Percentiles rank a stretch among this genome's conserved stretches.
These are phyloP conservation scores for Corythoichthys haematopterus DNA, from an alignment of 2,113 vertebrate species.

Conservation along the genomic window DNA sequence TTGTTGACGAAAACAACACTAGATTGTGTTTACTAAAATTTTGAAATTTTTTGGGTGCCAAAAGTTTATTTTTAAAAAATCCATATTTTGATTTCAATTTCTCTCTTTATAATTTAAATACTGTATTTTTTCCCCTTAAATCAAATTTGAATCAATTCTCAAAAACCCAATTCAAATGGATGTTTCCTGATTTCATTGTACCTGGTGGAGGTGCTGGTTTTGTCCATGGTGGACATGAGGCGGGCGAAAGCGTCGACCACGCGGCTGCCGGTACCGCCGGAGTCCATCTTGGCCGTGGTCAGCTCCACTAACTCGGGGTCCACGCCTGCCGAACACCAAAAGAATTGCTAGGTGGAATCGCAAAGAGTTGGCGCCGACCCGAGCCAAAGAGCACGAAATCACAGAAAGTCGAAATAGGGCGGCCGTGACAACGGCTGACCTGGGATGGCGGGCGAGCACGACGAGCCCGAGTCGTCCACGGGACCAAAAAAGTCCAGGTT, in stretches of 20 bases:
- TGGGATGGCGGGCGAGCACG: constrained; percentile 91
- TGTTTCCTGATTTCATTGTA: too few species aligned
- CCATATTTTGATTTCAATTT: too few species aligned
- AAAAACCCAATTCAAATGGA: too few species aligned
- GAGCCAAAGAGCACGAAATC: constrained; percentile 7
- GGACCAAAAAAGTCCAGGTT: constrained; percentile 99
- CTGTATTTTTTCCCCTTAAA: too few species aligned
- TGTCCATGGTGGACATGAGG: constrained; percentile 95
- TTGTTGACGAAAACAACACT: too few species aligned
- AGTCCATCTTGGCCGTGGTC: constrained; percentile 91
- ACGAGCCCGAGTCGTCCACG: constrained; percentile 95
- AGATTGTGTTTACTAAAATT: too few species aligned
- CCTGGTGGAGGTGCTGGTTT: constrained; percentile 89
- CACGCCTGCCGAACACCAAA: constrained; percentile 74
- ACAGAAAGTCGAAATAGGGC: neutral
- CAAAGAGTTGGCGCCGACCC: neutral
- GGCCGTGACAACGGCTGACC: constrained; percentile 81
- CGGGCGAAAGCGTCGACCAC: constrained; percentile 91
- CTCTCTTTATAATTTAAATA: too few species aligned
- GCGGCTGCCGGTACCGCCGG: constrained; percentile 72
- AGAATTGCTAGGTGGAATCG: neutral
- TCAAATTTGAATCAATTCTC: too few species aligned
- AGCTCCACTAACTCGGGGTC: constrained; percentile 95
- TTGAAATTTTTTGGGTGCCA: too few species aligned
- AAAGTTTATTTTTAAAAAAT: too few species aligned